These are phyloP conservation scores for Andrena dorsata DNA, from an alignment of 2,888 invertebrate genomes.

Conservation along the genomic window DNA sequence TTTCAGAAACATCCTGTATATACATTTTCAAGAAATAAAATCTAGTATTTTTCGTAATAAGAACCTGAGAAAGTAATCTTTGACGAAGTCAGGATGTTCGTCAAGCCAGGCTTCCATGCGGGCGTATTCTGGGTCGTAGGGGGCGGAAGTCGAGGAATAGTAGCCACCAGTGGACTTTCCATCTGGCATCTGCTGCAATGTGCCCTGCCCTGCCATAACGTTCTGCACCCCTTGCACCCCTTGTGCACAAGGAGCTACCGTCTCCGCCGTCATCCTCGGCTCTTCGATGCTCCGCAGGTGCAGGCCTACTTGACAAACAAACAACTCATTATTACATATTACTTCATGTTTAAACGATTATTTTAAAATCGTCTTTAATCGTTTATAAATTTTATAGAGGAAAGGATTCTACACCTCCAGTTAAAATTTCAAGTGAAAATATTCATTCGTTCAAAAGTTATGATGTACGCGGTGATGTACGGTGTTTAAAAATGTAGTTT, in stretches of 20 bases:
- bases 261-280: constrained; percentile 89
- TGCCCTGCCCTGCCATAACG: constrained; percentile 76
- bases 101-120: constrained; percentile 98
- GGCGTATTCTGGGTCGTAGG: constrained; percentile 94
- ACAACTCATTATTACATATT: constrained; percentile 18
- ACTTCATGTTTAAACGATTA: background rate
- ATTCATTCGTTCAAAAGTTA: no score
- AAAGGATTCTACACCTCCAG: no score
- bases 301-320: constrained; percentile 87
- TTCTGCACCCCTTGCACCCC: constrained; percentile 88
- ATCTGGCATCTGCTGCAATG: constrained; percentile 79
- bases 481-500: no score
- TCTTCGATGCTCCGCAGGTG: constrained; percentile 94
- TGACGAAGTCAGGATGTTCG: constrained; percentile 97
- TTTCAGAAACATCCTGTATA: background rate
- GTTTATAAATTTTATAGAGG: no score
- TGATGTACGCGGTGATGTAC: no score
- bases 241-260: constrained; percentile 89
- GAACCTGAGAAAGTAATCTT: constrained; percentile 97
- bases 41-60: background rate
- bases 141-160: constrained; percentile 77
- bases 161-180: constrained; percentile 75
- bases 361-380: background rate
- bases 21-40: background rate
- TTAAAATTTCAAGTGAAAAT: no score